These are phyloP conservation scores for Orussus abietinus DNA, from an alignment of 1,140 invertebrate species.

Conservation along the genomic window DNA sequence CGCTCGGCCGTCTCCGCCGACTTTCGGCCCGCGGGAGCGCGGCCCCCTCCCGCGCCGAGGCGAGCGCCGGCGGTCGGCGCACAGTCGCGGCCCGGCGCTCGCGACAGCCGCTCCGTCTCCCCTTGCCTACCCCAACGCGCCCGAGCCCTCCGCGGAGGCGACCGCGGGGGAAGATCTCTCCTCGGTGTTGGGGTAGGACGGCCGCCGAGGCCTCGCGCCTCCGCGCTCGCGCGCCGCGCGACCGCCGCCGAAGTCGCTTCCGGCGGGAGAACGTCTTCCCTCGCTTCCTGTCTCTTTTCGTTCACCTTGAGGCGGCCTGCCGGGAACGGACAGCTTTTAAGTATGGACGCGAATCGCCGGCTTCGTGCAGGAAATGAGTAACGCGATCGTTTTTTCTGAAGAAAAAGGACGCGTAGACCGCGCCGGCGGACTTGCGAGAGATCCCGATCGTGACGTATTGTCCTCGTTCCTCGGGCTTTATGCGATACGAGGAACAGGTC, in stretches of 20 bases:
- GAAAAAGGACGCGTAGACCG: slow-evolving; percentile 10
- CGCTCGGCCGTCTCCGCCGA: slow-evolving; percentile 20
- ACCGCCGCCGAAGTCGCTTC: not conserved
- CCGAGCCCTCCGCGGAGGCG: slow-evolving; percentile 11
- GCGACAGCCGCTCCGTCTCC: too few relatives aligned
- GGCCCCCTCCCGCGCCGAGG: slow-evolving; percentile 17
- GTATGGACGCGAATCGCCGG: slow-evolving; percentile 10
- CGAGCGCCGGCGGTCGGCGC: slow-evolving; percentile 21
- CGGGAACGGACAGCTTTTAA: slow-evolving; percentile 2
- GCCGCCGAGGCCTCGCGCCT: not conserved
- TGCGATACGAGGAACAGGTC: too few relatives aligned
- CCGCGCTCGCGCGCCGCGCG: not conserved
- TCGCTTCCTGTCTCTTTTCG: slow-evolving; percentile 1
- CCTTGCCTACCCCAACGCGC: slow-evolving; percentile 13
- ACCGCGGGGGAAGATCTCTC: slow-evolving; percentile 10
- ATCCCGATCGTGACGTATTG: too few relatives aligned
- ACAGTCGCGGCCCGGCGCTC: slow-evolving; percentile 17
- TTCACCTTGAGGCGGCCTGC: slow-evolving; percentile 5
- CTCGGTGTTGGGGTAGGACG: slow-evolving; percentile 9
- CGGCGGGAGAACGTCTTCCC: slow-evolving; percentile 7
- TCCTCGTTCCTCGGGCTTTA: too few relatives aligned
- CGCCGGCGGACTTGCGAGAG: too few relatives aligned
- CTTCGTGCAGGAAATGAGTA: not conserved
- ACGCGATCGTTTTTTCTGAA: slow-evolving; percentile 10
- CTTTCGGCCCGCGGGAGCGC: slow-evolving; percentile 20